These are phyloP conservation scores for Dreissena polymorpha DNA, from an alignment of 1,140 invertebrate genomes.

Conservation along the genomic window DNA sequence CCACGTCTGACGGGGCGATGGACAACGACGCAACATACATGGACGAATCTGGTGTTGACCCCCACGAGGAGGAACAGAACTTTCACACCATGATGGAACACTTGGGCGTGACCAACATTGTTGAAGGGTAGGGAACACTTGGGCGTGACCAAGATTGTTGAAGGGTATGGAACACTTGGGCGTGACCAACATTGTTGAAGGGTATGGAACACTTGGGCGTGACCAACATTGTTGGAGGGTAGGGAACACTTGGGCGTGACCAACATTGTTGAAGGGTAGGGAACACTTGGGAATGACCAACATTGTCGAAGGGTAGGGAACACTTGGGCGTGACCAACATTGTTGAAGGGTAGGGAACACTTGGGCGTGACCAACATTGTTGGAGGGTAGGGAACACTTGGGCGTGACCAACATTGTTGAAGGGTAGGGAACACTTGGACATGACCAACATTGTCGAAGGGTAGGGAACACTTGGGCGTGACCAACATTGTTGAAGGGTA, in stretches of 20 bases:
- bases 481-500: no score
- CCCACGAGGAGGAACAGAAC: conserved; percentile 71
- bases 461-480: background rate
- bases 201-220: no score
- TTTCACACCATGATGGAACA: conserved; percentile 76
- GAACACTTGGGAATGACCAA: conserved; percentile 43
- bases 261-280: conserved; percentile 78
- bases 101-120: conserved; percentile 73
- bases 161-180: background rate
- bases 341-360: no score
- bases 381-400: conserved; percentile 70
- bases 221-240: no score
- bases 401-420: conserved; percentile 76
- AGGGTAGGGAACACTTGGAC: conserved; percentile 74
- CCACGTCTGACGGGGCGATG: conserved; percentile 40
- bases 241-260: conserved; percentile 73
- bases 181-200: no score
- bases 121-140: conserved; percentile 78
- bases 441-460: background rate
- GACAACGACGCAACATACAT: conserved; percentile 38
- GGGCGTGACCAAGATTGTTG: background rate
- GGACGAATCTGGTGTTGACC: conserved; percentile 61
- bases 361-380: no score
- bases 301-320: background rate
- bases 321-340: no score